These are phyloP conservation scores for Falco cherrug DNA, from an alignment of 2,797 vertebrate species.

Conservation along the genomic window DNA sequence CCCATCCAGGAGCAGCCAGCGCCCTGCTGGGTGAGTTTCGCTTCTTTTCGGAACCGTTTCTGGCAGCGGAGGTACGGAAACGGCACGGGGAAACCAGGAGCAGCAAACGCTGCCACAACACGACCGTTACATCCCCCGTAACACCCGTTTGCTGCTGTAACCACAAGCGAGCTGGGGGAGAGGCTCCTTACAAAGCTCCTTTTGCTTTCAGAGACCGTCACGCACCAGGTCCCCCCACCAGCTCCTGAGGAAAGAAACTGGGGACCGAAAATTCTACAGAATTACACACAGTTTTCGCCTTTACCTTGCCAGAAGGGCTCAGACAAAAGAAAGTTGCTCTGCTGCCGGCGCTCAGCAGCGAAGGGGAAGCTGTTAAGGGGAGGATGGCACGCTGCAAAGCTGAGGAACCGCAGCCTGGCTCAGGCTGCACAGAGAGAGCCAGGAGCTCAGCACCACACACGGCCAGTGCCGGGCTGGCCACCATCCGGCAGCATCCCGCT, in stretches of 20 bases:
- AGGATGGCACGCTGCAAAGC: neutral
- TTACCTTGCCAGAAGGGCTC: neutral
- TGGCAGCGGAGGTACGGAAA: neutral
- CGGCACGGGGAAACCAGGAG: neutral
- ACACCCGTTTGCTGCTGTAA: neutral
- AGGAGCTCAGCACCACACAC: fast-evolving
- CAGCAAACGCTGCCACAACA: fast-evolving
- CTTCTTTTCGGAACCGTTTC: neutral
- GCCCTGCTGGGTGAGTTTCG: fast-evolving
- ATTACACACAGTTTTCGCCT: neutral
- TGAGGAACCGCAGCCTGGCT: neutral
- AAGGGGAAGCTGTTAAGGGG: neutral
- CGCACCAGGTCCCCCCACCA: fast-evolving
- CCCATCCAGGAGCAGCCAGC: fast-evolving
- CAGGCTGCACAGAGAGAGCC: neutral
- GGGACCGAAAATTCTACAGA: fast-evolving
- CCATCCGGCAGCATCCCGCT: neutral
- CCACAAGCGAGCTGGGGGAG: neutral
- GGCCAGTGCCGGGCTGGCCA: fast-evolving
- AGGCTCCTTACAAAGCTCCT: neutral
- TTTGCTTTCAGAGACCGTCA: neutral
- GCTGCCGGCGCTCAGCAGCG: neutral
- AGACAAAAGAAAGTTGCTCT: neutral
- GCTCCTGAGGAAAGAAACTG: neutral
- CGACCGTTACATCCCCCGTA: fast-evolving